Percentiles rank a stretch among this genome's conserved stretches.
phyloP scores from a whole-genome alignment of 2,888 invertebrate genomes.

The Drosophila austrosaltans region DNA sequence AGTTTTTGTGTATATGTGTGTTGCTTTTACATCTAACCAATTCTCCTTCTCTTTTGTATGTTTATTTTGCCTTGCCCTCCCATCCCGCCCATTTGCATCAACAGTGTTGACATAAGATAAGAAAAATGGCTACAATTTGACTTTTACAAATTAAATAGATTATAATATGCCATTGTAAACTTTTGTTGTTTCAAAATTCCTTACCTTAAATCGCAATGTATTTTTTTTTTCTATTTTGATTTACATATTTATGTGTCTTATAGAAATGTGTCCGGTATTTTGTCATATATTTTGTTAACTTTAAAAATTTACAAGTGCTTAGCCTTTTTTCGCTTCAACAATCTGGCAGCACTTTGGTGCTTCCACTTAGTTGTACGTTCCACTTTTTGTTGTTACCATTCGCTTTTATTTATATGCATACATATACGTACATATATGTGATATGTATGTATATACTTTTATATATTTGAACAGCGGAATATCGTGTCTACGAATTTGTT shows the following conservation, averaged over 20 bases:
- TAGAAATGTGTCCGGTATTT: no score
- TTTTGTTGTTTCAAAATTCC: slow-evolving; percentile 21
- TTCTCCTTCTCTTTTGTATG: slow-evolving; percentile 4
- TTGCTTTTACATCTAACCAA: slow-evolving; percentile 7
- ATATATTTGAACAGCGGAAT: neutral
- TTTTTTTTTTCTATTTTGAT: neutral
- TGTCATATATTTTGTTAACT: neutral
- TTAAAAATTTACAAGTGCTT: neutral
- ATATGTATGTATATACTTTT: slow-evolving; percentile 60
- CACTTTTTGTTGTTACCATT: slow-evolving; percentile 48
- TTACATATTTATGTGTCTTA: no score
- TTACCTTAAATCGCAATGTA: neutral
- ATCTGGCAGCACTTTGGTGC: slow-evolving; percentile 61
- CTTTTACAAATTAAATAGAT: neutral
- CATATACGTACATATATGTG: slow-evolving; percentile 26
- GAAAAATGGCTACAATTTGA: slow-evolving; percentile 18
- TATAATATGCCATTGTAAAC: slow-evolving; percentile 16
- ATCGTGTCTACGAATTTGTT: slow-evolving; percentile 48
- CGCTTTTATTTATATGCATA: slow-evolving; percentile 67
- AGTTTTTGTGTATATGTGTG: slow-evolving; percentile 28
- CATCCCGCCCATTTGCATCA: slow-evolving; percentile 18
- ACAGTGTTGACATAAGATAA: neutral
- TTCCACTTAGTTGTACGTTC: slow-evolving; percentile 54
- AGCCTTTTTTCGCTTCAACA: neutral
- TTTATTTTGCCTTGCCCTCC: slow-evolving; percentile 19